Base-by-base conservation (phyloP, 2,113 vertebrate genomes). In the Callospermophilus lateralis region DNA sequence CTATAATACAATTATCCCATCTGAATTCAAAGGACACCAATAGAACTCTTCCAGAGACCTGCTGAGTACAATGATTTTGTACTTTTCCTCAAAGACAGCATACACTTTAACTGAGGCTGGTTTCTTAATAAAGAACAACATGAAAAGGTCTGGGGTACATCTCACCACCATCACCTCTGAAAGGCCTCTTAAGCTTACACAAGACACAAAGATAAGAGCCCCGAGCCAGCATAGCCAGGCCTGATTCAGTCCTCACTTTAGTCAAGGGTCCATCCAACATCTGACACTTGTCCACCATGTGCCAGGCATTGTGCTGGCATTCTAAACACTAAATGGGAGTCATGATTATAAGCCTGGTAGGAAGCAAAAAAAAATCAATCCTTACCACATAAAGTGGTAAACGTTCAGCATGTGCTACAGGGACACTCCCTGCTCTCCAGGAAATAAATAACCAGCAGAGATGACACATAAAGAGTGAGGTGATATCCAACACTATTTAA, bases 1-100 rank as follows among this genome's bases (percentile, higher is more conserved):
- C 95, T 45, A 61, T 61, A 86, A 63, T 15, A 22, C 58, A 74
- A 91, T 86, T 72, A 91, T 70, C 53, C 34, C 70, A 48, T 93
- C 16, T 85, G 34, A 37, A 51, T 48, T 89, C 83, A 92, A n/a
- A 79, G 45, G 55, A 42, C 61, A 42, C 39, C 55, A 79, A 45
- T 89, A 84, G 74, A 89, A 89, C n/a, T 45, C 67, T 89, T 86
- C 34, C 53, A 85, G 53, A 53, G 9, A 77, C 26, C 26, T 89
- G 37, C 51, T 48, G 78, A 48, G 87, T 39, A 81, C 22, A 79
- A 19, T 11, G 8, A 93, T 72, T 30, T 48, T 89, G 11, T 61
- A 39, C 12, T 37, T 34, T n/a, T 10, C 28, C 37, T 26, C 19
- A 2, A 53, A 90, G 61, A 37, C 3, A 11, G 37, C 53, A 84